A percentile compares a stretch with the other conserved stretches of the same genome.
phyloP scores from a whole-genome alignment of 2,888 invertebrate species.

The Meandrusa payeni region DNA sequence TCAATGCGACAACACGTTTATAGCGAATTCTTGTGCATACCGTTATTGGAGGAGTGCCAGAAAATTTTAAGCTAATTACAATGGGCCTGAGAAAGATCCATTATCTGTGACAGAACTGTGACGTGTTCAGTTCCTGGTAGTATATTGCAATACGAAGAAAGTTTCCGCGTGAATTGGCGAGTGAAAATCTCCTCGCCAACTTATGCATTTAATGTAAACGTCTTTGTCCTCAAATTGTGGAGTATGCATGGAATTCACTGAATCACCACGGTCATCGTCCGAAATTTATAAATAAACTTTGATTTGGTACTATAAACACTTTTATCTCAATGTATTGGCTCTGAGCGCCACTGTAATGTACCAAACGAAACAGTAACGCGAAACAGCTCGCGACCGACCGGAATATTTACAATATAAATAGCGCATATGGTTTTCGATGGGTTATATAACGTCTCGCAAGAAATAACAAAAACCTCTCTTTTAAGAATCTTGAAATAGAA shows the following conservation, averaged over 20 bases:
- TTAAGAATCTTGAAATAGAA: no score
- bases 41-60: slow-evolving; percentile 12
- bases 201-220: slow-evolving; percentile 3
- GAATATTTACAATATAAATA: slow-evolving; percentile 5
- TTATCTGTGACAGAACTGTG: slow-evolving; percentile 1
- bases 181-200: slow-evolving; percentile 8
- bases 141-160: not conserved
- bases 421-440: not conserved
- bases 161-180: not conserved
- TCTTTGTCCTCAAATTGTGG: slow-evolving; percentile 17
- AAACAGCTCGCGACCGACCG: slow-evolving; percentile 1
- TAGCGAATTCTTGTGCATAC: slow-evolving; percentile 5
- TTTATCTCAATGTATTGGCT: slow-evolving; percentile 4
- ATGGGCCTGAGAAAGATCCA: not conserved
- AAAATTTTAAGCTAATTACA: slow-evolving; percentile 4
- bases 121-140: not conserved
- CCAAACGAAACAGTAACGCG: not conserved
- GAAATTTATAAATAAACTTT: slow-evolving; percentile 23
- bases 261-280: slow-evolving; percentile 23
- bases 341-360: not conserved
- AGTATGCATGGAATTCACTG: slow-evolving; percentile 17
- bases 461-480: no score
- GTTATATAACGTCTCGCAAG: no score
- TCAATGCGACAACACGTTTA: slow-evolving; percentile 3
- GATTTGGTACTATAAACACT: slow-evolving; percentile 18